phyloP scores from a whole-genome alignment of 1,140 invertebrate genomes.

The Bombus consobrinus region DNA sequence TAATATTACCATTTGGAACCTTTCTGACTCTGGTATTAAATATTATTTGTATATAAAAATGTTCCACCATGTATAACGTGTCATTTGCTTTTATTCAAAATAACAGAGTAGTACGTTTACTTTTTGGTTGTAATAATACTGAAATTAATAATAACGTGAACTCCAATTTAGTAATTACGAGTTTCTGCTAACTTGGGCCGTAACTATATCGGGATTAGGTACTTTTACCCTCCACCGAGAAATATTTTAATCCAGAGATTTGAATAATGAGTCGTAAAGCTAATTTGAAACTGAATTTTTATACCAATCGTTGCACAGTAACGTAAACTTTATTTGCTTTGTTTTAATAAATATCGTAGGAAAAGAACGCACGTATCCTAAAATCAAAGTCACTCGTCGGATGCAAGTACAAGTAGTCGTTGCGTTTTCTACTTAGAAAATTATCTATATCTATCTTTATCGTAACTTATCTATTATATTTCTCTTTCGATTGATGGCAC shows the following conservation, averaged over 20 bases:
- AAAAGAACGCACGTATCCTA: neutral
- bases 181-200: neutral
- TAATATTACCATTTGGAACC: too few relatives aligned
- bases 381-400: neutral
- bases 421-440: neutral
- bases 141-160: neutral
- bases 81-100: neutral
- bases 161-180: conserved; percentile 4
- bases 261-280: too few relatives aligned
- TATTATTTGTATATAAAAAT: too few relatives aligned
- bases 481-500: neutral
- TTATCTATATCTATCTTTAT: neutral
- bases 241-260: conserved; percentile 11
- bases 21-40: too few relatives aligned
- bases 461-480: neutral
- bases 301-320: neutral
- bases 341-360: neutral
- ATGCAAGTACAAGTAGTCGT: neutral
- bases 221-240: neutral
- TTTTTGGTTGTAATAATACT: neutral
- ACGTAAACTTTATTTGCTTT: neutral
- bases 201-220: conserved; percentile 1
- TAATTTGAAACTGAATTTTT: neutral
- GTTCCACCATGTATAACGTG: neutral
- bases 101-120: neutral